phyloP scores from a whole-genome alignment of 1,140 invertebrate species.

The Thereuonema tuberculata region DNA sequence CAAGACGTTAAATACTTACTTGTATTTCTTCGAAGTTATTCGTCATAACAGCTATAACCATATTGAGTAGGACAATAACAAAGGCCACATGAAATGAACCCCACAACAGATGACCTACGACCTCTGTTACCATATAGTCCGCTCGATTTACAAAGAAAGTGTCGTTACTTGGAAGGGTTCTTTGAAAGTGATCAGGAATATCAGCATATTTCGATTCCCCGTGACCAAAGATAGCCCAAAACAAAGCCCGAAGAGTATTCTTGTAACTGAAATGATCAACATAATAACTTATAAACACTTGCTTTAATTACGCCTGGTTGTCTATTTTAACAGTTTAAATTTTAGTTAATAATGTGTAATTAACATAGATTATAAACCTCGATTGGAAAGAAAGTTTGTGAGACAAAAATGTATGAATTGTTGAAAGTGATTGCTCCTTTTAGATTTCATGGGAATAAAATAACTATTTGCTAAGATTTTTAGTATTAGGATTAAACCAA shows the following conservation, averaged over 20 bases:
- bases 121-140: constrained; percentile 44
- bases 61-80: constrained; percentile 59
- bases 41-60: constrained; percentile 62
- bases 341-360: too few relatives aligned
- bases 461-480: too few relatives aligned
- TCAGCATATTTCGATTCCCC: constrained; percentile 47
- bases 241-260: constrained; percentile 50
- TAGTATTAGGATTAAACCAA: too few relatives aligned
- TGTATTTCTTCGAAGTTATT: constrained; percentile 44
- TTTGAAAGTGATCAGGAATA: constrained; percentile 25
- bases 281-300: too few relatives aligned
- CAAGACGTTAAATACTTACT: too few relatives aligned
- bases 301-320: too few relatives aligned
- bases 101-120: constrained; percentile 47
- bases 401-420: too few relatives aligned
- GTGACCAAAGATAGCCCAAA: constrained; percentile 62
- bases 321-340: too few relatives aligned
- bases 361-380: too few relatives aligned
- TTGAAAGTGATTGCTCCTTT: too few relatives aligned
- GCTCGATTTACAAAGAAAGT: constrained; percentile 24
- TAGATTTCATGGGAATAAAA: too few relatives aligned
- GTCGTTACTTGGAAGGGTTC: not conserved
- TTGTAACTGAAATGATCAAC: not conserved
- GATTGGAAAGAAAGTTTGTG: too few relatives aligned
- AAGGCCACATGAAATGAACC: constrained; percentile 48